A percentile compares a stretch with the other conserved stretches of the same genome.
These are phyloP conservation scores for Himantopus leucocephalus DNA, from an alignment of 2,113 vertebrate genomes.

Conservation along the genomic window DNA sequence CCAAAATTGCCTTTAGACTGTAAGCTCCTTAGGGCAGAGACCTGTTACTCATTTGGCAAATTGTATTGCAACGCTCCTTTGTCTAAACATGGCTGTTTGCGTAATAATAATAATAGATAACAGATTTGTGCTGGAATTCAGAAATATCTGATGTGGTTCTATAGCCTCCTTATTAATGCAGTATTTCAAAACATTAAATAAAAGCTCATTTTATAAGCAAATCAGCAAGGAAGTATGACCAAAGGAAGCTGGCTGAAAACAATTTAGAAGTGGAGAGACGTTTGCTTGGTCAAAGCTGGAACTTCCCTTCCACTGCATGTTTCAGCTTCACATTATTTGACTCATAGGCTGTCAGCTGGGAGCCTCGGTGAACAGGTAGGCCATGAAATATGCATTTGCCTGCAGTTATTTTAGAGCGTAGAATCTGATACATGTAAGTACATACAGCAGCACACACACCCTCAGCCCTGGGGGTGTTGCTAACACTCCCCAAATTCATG, in stretches of 20 bases:
- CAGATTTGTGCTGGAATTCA: slow-evolving; percentile 55
- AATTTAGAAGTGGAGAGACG: slow-evolving; percentile 5
- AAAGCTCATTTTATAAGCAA: slow-evolving; percentile 56
- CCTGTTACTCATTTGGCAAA: slow-evolving; percentile 63
- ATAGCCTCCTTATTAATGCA: slow-evolving; percentile 30
- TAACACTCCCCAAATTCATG: background rate
- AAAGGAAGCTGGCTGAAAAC: slow-evolving; percentile 34
- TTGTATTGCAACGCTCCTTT: slow-evolving; percentile 5
- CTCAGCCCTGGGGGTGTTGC: background rate
- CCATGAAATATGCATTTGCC: background rate
- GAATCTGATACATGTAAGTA: background rate
- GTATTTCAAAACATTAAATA: slow-evolving; percentile 49
- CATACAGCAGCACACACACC: background rate
- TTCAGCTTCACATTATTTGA: slow-evolving; percentile 31
- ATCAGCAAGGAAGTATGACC: slow-evolving; percentile 29
- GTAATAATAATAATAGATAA: slow-evolving; percentile 50
- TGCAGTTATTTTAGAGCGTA: background rate
- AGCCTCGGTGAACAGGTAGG: slow-evolving; percentile 2
- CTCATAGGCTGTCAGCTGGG: slow-evolving; percentile 19
- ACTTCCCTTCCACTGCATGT: background rate
- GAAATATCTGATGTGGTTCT: slow-evolving; percentile 62
- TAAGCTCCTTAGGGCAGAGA: slow-evolving; percentile 35
- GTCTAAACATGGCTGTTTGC: slow-evolving; percentile 9
- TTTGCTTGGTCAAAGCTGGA: slow-evolving; percentile 41
- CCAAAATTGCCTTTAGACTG: slow-evolving; percentile 49